Evolutionary conservation across 2,888 invertebrate genomes (phyloP).

Genomic region (Margaritifera margaritifera): DNA sequence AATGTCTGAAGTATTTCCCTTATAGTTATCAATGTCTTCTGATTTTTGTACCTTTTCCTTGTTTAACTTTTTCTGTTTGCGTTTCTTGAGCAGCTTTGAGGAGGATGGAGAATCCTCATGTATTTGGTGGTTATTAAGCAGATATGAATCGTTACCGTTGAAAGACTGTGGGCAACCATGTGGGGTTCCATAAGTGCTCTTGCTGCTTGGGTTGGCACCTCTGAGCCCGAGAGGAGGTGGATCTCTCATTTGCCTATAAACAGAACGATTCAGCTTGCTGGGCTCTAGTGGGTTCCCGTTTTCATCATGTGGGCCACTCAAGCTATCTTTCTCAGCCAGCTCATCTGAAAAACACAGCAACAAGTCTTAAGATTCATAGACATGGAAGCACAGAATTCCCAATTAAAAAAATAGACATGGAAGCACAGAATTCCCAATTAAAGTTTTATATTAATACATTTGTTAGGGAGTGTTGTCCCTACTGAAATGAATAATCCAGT

Average conservation of each 20-base stretch:
- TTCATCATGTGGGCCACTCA: constrained; percentile 38
- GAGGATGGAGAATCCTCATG: constrained; percentile 12
- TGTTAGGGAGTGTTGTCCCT: too few relatives aligned
- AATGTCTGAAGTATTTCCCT: constrained; percentile 42
- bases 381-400: too few relatives aligned
- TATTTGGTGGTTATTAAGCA: background rate
- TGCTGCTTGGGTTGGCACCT: constrained; percentile 19
- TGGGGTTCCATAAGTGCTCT: constrained; percentile 22
- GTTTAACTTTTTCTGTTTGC: constrained; percentile 37
- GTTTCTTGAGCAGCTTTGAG: constrained; percentile 17
- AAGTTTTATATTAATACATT: too few relatives aligned
- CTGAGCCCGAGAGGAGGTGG: constrained; percentile 32
- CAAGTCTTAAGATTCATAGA: too few relatives aligned
- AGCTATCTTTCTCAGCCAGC: constrained; percentile 22
- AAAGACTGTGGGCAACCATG: background rate
- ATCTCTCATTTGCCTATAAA: constrained; percentile 59
- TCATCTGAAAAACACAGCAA: constrained; percentile 42
- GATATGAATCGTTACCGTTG: background rate
- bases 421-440: too few relatives aligned
- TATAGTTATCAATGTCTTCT: constrained; percentile 52
- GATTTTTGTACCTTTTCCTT: constrained; percentile 34
- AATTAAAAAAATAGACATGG: too few relatives aligned
- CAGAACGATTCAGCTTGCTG: constrained; percentile 14
- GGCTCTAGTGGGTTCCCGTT: constrained; percentile 59
- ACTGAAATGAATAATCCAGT: too few relatives aligned